Percentiles rank a stretch among this genome's conserved stretches.
phyloP scores from a whole-genome alignment of 2,113 vertebrate genomes.

The Pterocles orientalis region DNA sequence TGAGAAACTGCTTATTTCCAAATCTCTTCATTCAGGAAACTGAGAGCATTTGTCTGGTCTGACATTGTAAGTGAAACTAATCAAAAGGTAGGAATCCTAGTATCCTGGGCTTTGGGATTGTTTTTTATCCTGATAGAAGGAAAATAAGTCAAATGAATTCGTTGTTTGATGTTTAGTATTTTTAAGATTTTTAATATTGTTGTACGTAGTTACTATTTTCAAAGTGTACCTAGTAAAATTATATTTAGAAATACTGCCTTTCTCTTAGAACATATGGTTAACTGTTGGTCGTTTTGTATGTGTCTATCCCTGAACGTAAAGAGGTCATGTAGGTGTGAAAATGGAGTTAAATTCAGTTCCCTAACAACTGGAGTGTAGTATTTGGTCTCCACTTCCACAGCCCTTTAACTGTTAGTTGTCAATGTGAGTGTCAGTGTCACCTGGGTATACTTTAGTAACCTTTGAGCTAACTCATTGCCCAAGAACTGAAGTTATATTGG shows the following conservation, averaged over 20 bases:
- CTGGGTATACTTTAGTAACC: background rate
- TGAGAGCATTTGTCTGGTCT: background rate
- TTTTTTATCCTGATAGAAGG: background rate
- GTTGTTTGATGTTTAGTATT: background rate
- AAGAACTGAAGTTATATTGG: background rate
- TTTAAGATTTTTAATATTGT: background rate
- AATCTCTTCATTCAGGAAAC: background rate
- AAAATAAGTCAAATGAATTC: background rate
- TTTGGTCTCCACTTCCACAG: background rate
- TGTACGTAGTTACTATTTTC: background rate
- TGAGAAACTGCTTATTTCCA: background rate
- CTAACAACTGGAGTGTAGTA: background rate
- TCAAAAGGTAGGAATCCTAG: background rate
- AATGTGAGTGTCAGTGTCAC: background rate
- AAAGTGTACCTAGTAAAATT: background rate
- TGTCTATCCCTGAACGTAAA: background rate
- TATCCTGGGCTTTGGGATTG: background rate
- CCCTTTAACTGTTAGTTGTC: background rate
- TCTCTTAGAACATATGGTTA: background rate
- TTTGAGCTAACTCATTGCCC: background rate
- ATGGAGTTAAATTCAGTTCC: background rate
- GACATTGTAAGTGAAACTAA: background rate
- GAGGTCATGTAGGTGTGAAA: background rate
- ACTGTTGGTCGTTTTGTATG: background rate
- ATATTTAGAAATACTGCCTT: background rate